Evolutionary conservation across 2,888 invertebrate genomes (phyloP), one percentile per base, ranked within the genome.

Genomic region (Calliopum simillimum): DNA sequence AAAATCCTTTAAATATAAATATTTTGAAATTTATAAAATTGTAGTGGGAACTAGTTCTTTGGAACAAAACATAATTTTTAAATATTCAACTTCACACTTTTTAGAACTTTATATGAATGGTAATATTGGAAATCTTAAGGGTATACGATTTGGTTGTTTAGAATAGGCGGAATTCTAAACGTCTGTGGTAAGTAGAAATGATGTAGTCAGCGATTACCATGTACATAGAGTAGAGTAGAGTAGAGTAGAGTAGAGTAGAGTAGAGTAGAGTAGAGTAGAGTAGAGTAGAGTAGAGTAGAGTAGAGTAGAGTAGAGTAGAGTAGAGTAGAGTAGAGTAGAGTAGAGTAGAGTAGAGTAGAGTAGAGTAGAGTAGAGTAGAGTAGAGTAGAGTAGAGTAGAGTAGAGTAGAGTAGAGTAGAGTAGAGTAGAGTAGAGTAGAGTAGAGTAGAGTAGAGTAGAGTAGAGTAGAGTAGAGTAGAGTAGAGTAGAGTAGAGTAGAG

Each of bases 401-500:
- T 69, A 69, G 33, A 69, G 62, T 69, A 69, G 55, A 69, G 62
- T 69, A 69, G 49, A 62, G 63, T 69, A 69, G 46, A 63, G 63
- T 69, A 69, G 47, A 69, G 62, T 69, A 69, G 44, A 69, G 62
- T 62, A 69, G 49, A 62, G 63, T 69, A 62, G 46, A 63, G 63
- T 69, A 69, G 47, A 69, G 62, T 69, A 69, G 55, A 69, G 62
- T 69, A 69, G 49, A 69, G 63, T 69, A 69, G 55, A 69, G 55
- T 62, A 62, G 47, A 69, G 53, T 61, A 62, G 53, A 68, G 55
- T 69, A 69, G 49, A 69, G 63, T 69, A 69, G 55, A 69, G 63
- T 69, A 69, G 46, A 61, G 62, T 69, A 69, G 55, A 69, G 62
- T 69, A 69, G 49, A 69, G 63, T 69, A 69, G 55, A 69, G 63